Conservation (phyloP, 2,888 invertebrate genomes). For the Sinotaia quadrata region DNA sequence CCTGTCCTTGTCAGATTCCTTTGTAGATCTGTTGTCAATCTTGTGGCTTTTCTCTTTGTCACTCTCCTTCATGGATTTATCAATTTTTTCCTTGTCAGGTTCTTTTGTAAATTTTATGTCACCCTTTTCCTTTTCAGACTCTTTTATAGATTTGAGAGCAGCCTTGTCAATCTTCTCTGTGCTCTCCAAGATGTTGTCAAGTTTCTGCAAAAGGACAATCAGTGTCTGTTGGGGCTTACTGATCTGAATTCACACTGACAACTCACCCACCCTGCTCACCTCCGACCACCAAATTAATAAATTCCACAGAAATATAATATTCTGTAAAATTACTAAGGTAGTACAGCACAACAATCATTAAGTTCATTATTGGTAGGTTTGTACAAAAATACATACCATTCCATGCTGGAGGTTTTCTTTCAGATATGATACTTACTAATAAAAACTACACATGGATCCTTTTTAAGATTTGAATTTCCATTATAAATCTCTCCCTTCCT, state of each 20-base stretch:
- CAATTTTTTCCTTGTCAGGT: neutral
- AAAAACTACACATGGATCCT: no score
- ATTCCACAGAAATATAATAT: no score
- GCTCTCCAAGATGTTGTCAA: neutral
- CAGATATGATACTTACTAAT: no score
- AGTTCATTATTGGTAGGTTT: no score
- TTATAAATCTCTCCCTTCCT: no score
- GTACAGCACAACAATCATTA: no score
- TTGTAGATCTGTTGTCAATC: neutral
- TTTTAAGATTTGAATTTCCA: no score
- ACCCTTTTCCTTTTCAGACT: neutral
- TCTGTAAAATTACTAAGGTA: no score
- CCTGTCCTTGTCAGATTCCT: neutral
- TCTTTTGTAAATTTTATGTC: neutral
- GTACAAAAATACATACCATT: no score
- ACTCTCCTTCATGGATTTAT: no score
- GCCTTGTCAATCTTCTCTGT: neutral
- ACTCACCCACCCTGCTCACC: neutral
- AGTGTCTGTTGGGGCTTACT: slow-evolving; percentile 18
- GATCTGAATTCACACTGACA: neutral
- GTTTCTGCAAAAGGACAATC: slow-evolving; percentile 12
- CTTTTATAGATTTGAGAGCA: neutral
- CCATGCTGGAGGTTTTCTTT: no score
- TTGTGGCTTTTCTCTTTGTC: neutral
- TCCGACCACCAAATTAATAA: neutral